Evolutionary conservation across 1,140 invertebrate genomes (phyloP).

Genomic region (Penaeus japonicus): DNA sequence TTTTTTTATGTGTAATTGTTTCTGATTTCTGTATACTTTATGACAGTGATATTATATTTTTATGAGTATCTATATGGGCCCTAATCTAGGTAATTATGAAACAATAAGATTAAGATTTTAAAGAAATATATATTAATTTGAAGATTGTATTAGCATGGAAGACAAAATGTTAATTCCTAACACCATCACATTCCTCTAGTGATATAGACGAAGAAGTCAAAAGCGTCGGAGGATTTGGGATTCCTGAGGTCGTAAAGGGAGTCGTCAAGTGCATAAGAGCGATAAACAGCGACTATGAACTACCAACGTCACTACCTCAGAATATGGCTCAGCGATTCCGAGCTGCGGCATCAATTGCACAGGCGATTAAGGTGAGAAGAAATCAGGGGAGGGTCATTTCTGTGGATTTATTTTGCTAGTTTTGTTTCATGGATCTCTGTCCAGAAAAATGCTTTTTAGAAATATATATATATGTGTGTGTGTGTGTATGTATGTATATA

Average conservation of each 20-base stretch:
- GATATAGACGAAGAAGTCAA: slow-evolving; percentile 41
- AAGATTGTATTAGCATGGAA: not conserved
- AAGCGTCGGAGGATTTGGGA: slow-evolving; percentile 34
- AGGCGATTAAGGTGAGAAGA: slow-evolving; percentile 34
- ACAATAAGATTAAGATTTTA: too few species aligned
- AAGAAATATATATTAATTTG: not conserved
- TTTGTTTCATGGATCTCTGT: too few species aligned
- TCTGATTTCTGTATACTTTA: too few species aligned
- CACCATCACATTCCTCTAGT: not conserved
- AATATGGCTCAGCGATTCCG: slow-evolving; percentile 50
- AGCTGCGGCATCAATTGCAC: slow-evolving; percentile 36
- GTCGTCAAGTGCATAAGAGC: slow-evolving; percentile 16
- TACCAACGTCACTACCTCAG: slow-evolving; percentile 35
- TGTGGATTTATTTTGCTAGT: too few species aligned
- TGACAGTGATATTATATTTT: too few species aligned
- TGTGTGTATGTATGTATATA: not conserved
- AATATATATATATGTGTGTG: not conserved
- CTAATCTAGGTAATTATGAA: too few species aligned
- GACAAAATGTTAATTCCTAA: not conserved
- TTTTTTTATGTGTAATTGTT: too few species aligned
- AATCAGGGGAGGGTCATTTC: not conserved
- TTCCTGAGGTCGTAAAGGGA: slow-evolving; percentile 16
- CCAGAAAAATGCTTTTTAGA: too few species aligned
- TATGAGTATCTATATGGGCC: too few species aligned
- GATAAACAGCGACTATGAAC: slow-evolving; percentile 29